A percentile compares a stretch with the other conserved stretches of the same genome.
These are phyloP conservation scores for Mechanitis mazaeus DNA, from an alignment of 2,888 invertebrate species.

Conservation along the genomic window DNA sequence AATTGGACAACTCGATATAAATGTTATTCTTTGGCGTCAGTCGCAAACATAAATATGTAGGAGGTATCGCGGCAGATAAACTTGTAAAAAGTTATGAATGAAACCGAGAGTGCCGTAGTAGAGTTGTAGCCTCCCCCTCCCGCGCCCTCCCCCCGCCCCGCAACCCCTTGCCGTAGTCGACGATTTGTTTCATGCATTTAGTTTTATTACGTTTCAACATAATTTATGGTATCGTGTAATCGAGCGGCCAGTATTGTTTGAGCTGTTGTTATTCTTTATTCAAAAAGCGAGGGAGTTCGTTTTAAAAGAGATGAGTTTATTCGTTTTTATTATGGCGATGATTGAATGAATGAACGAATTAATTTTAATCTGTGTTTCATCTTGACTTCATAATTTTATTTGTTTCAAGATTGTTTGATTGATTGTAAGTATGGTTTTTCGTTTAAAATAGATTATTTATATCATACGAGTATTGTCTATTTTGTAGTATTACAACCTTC, in stretches of 20 bases:
- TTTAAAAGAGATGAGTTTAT: conserved; percentile 6
- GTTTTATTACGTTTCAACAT: conserved; percentile 69
- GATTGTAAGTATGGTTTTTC: no score
- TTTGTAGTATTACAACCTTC: no score
- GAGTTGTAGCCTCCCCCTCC: conserved; percentile 60
- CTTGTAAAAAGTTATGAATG: conserved; percentile 78
- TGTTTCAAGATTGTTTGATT: not conserved
- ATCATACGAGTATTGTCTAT: no score
- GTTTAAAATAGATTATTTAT: no score
- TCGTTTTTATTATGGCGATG: conserved; percentile 1
- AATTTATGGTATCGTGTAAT: conserved; percentile 53
- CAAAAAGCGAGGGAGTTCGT: conserved; percentile 17
- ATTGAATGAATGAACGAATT: not conserved
- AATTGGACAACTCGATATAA: conserved; percentile 10
- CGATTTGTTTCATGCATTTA: conserved; percentile 71
- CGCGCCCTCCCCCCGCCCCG: conserved; percentile 32
- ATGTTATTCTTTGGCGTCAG: conserved; percentile 53
- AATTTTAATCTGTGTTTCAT: conserved; percentile 1
- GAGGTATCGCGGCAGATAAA: conserved; percentile 74
- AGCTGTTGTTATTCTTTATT: conserved; percentile 25
- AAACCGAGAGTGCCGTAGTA: conserved; percentile 76
- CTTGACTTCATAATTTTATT: conserved; percentile 10
- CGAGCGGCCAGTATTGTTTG: conserved; percentile 22
- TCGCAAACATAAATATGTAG: conserved; percentile 75
- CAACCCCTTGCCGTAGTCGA: conserved; percentile 41